phyloP scores from a whole-genome alignment of 2,888 invertebrate species.

The Ichneumoninae sp. region DNA sequence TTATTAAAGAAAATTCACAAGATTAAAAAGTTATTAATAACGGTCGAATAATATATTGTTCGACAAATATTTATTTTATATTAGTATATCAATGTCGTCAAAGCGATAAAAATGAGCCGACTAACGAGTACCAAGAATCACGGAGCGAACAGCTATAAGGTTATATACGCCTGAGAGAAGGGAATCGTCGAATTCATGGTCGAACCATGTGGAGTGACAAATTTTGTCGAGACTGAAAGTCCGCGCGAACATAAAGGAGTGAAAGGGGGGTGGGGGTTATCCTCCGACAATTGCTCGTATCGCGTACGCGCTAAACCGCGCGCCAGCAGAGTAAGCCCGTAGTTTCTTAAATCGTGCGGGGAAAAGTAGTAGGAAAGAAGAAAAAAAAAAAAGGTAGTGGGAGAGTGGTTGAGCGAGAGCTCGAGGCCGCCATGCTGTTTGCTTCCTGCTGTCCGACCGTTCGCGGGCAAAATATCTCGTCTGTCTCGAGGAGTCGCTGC shows the following conservation, averaged over 20 bases:
- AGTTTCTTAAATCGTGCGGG: constrained; percentile 24
- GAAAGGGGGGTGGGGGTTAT: not conserved
- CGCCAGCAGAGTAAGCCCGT: not conserved
- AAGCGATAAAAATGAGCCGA: constrained; percentile 36
- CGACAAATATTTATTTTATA: not conserved
- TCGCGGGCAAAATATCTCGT: constrained; percentile 47
- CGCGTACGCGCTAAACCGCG: not conserved
- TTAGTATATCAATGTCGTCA: not conserved
- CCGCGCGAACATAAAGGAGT: not conserved
- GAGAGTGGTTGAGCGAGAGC: constrained; percentile 18
- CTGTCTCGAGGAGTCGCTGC: constrained; percentile 45
- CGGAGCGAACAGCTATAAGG: constrained; percentile 65
- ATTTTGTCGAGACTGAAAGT: constrained; percentile 16
- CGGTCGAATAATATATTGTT: not conserved
- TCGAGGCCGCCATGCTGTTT: constrained; percentile 62
- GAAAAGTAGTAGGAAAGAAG: constrained; percentile 40
- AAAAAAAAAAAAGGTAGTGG: constrained; percentile 41
- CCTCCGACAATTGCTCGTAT: not conserved
- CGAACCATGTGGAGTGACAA: constrained; percentile 41
- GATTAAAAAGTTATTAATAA: not conserved
- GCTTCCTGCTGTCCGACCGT: constrained; percentile 56
- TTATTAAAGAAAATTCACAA: no score
- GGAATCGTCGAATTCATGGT: constrained; percentile 72
- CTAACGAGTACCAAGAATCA: constrained; percentile 36
- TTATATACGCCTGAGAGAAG: constrained; percentile 68